Evolutionary conservation across 2,797 vertebrate genomes (phyloP), one percentile per base, ranked within the genome.

Genomic region (Bovichtus variegatus): DNA sequence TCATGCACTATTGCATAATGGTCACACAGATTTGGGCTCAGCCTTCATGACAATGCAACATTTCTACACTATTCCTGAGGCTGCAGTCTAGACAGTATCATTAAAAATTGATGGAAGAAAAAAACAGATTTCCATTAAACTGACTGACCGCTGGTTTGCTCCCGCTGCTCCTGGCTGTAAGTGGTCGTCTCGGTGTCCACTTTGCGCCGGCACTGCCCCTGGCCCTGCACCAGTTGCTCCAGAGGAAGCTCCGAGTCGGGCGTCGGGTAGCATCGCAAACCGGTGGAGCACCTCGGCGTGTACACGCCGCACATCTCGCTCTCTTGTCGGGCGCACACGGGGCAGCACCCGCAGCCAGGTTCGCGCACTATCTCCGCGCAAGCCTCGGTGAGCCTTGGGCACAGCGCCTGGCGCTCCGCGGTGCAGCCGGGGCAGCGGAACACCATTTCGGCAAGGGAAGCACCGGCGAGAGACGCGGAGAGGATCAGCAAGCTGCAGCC

Each of bases 311-410:
- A 99, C 60, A 89, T 80, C 90, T 98, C 96, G 67, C 95, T 96
- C 92, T 97, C 96, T 83, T 95, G 92, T 70, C 96, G 96, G 85
- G 97, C 97, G 91, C 97, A 98, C 88, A 96, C 97, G 6, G 96
- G 96, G 93, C 97, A 99, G 94, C 97, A 99, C 71, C 98, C 98
- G 91, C 98, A 99, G 90, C 97, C 97, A 49, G 97, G 97, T 49
- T 98, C 97, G 69, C 97, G 96, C 86, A 98, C 97, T n/a, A 97
- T 95, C 95, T 99, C 97, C 3, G 91, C 87, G 91, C 97, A 99
- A 55, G 92, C 89, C 86, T 94, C 94, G 84, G 89, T 93, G 74
- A 89, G 93, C 90, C 71, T 83, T 63, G 95, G 91, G 76, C 97
- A 97, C 60, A 94, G 94, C 78, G 95, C 94, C 93, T 96, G 95